Evolutionary conservation across 2,797 vertebrate genomes (phyloP).

Genomic region (Denticeps clupeoides): DNA sequence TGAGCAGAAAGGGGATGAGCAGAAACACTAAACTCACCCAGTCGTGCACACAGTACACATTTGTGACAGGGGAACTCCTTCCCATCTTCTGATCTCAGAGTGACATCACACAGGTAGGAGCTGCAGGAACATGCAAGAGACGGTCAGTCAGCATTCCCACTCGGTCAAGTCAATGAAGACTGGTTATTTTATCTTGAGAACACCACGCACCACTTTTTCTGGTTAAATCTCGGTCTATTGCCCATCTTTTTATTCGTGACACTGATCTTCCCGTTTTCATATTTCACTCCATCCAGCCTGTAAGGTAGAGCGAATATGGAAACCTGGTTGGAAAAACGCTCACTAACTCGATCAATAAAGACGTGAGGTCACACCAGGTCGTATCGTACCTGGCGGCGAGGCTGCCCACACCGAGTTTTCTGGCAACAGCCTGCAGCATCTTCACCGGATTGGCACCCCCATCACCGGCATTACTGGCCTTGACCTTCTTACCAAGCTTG

Average conservation of each 20-base stretch:
- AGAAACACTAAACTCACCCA: constrained; percentile 61
- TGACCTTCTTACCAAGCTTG: constrained; percentile 66
- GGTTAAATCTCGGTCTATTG: constrained; percentile 72
- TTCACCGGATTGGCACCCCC: constrained; percentile 69
- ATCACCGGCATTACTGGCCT: constrained; percentile 55
- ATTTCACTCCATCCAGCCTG: constrained; percentile 84
- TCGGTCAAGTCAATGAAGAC: neutral
- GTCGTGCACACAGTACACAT: constrained; percentile 88
- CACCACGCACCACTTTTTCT: constrained; percentile 68
- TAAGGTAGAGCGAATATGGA: constrained; percentile 14
- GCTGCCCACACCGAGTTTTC: constrained; percentile 74
- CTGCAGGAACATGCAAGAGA: constrained; percentile 38
- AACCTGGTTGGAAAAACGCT: too few relatives aligned
- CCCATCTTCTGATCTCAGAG: constrained; percentile 84
- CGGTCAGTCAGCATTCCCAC: neutral
- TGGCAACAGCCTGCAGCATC: constrained; percentile 77
- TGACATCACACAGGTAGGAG: constrained; percentile 83
- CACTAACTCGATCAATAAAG: neutral
- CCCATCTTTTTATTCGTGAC: constrained; percentile 69
- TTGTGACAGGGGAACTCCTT: constrained; percentile 94
- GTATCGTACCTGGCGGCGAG: constrained; percentile 45
- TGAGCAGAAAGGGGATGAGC: neutral
- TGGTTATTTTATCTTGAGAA: neutral
- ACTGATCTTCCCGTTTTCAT: constrained; percentile 78
- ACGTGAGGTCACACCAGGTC: neutral